Evolutionary conservation across 2,888 invertebrate genomes (phyloP), one percentile per base, ranked within the genome.

Genomic region (Malthinus flaveolus): DNA sequence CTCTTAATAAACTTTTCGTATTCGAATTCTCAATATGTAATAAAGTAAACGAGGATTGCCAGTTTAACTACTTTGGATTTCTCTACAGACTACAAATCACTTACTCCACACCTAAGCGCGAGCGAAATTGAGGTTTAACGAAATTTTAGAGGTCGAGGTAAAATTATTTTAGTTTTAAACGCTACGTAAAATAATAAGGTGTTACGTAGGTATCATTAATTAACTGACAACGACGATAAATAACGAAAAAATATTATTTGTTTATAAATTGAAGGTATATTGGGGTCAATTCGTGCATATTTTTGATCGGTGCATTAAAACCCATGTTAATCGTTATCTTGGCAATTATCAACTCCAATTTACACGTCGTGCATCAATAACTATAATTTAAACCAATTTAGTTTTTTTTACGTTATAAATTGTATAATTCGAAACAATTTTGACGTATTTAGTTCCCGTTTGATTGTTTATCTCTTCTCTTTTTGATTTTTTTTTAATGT

Each of bases 11-110:
- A 50, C 47, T 49, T 46, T 49, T 23, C 47, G 45, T 55, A 59
- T 59, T 59, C 34, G 47, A 35, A 59, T 54, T 59, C 49, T 42
- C 49, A 42, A 47, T 46, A 49, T 49, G 53, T 54, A 45, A 47
- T 42, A 51, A 33, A 49, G 39, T 47, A 59, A 53, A 54, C 36
- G 49, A 39, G 39, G 46, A 55, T 49, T 46, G 44, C 54, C 47
- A 59, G 50, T 55, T 59, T 55, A 53, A 37, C 37, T 13, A 15
- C 37, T 13, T 35, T 33, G 11, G 35, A 42, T 42, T 42, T 47
- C 35, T 33, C 35, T 33, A 12, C 45, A 15, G 49, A 34, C 35
- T 49, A 44, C 44, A 55, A 55, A 49, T 49, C 23, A 37, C 52
- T 36, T 13, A 1, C 13, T 15, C 31, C 36, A 52, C 15, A 35